Evolutionary conservation across 2,888 invertebrate species (phyloP), one percentile per base, ranked within the genome.

Genomic region (Heliconius cydno): DNA sequence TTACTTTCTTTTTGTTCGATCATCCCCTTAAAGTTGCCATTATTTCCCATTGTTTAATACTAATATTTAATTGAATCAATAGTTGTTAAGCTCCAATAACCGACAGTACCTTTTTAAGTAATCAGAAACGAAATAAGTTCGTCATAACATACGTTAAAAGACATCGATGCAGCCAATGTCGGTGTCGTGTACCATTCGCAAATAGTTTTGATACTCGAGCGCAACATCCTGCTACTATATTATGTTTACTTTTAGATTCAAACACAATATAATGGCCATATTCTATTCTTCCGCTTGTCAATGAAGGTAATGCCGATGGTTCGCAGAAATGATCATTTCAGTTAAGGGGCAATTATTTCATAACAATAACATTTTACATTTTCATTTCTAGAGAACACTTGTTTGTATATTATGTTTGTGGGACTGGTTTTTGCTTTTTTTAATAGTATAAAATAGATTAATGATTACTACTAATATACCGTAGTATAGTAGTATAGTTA

Each of bases 181-280:
- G 77, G 84, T 74, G 77, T 83, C 83, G 77, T 52, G 60, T 84
- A 82, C 80, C 77, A 90, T 92, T 92, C 88, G 86, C 87, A 88
- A 90, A 91, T 92, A 93, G 92, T 94, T 94, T 89, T 92, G 93
- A 91, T 90, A 94, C 88, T 84, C 84, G 92, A 93, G 88, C 92
- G 90, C 92, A 90, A 94, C 93, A 92, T 94, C 94, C 94, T 93
- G 93, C 86, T 86, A 89, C 90, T 90, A 91, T 91, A 92, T 90
- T 90, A 88, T 90, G 92, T 93, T 92, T 92, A 90, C 90, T 92
- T 92, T 92, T 91, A 73, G 90, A 92, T 90, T 90, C 87, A 90
- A 91, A 92, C 91, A 87, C 88, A 88, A 89, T 88, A 89, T 89
- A 87, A 87, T 86, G 86, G 81, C 81, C 81, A 79, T 71, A 80